Evolutionary conservation across 64 coral and sea anemone genomes (phyloP), one percentile per base, ranked within the genome.

Genomic region (Acropora yongei): DNA sequence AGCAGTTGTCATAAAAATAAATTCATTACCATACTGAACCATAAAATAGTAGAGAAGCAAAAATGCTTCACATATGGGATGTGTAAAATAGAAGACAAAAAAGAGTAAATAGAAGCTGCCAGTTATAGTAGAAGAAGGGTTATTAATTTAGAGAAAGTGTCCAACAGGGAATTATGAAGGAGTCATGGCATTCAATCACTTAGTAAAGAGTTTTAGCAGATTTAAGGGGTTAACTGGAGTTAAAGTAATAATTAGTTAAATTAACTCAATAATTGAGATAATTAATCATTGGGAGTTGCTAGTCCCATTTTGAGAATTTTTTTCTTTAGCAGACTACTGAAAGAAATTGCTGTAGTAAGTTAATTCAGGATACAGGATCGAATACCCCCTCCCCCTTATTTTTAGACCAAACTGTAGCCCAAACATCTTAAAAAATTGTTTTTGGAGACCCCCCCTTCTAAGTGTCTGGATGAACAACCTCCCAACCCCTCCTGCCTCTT

Each of bases 81-180:
- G 67, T 71, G 67, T 71, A 71, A 71, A 71, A 71, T 71, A 71
- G 67, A 30, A 71, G 67, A 71, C 67, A 71, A 71, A 71, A 71
- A 71, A 71, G 67, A 14, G 67, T 71, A 16, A 71, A 71, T 16
- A 71, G 19, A 71, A 71, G 67, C 67, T 71, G 67, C 10, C 67
- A 71, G 19, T 30, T 71, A 71, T 30, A 71, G 67, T 30, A 71
- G 67, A 71, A 71, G 67, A 71, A 71, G 67, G 6, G 18, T 71
- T 71, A 0, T 30, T 71, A 71, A 30, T 30, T 71, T 71, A 71
- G 67, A 71, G 67, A 71, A 71, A 71, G 67, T 71, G 0, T 71
- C 67, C 67, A 71, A 71, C 67, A 71, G 67, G 67, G 67, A 71
- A 71, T 71, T 71, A 71, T 71, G 67, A 71, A 71, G 67, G 67